Percentiles rank a stretch among this genome's conserved stretches.
Evolutionary conservation across 1,140 invertebrate species (phyloP).

Genomic region (Neotoxoptera formosana): DNA sequence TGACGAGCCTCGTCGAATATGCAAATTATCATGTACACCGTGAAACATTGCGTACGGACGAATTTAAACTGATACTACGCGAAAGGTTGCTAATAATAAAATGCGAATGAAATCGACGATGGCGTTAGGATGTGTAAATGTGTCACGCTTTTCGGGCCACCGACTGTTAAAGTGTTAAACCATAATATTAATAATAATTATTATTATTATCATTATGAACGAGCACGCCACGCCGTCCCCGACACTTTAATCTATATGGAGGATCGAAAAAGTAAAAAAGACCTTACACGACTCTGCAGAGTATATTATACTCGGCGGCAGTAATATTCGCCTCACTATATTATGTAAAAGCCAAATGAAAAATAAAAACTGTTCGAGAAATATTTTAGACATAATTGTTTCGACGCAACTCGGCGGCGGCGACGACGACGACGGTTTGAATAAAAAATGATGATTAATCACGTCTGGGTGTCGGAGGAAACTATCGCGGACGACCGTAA

Average conservation of each 20-base stretch:
- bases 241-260: neutral
- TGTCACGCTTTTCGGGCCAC: neutral
- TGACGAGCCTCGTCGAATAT: neutral
- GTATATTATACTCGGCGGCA: neutral
- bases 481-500: neutral
- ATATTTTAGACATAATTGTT: neutral
- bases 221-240: neutral
- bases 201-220: neutral
- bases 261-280: neutral
- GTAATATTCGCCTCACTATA: neutral
- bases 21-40: too few species aligned
- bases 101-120: neutral
- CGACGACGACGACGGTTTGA: neutral
- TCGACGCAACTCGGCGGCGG: neutral
- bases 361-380: neutral
- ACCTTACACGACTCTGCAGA: neutral
- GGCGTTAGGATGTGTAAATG: neutral
- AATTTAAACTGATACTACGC: too few species aligned
- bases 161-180: too few species aligned
- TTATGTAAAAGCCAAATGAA: neutral
- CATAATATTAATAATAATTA: neutral
- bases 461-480: neutral
- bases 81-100: neutral
- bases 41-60: neutral
- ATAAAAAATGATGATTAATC: constrained; percentile 4